A percentile compares a stretch with the other conserved stretches of the same genome.
Conservation (phyloP, 1,140 invertebrate genomes). For the Drosophila pallidifrons region DNA sequence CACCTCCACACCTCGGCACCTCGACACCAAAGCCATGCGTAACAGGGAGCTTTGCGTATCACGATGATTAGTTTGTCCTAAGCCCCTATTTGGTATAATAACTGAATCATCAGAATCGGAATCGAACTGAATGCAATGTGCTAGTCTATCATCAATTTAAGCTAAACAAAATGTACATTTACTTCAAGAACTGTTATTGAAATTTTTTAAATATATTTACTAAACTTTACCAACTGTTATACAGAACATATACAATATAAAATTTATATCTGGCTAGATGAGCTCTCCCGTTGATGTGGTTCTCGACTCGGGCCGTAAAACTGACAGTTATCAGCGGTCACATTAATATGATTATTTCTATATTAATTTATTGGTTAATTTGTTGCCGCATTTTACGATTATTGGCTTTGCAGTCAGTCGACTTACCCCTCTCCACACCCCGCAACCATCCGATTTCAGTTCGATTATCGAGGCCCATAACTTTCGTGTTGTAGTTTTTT, state of each 20-base stretch:
- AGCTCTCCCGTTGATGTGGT: slow-evolving; percentile 8
- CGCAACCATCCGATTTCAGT: background rate
- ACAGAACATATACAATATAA: background rate
- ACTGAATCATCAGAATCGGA: slow-evolving; percentile 8
- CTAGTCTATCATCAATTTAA: too few species aligned
- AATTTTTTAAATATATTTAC: background rate
- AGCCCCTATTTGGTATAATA: background rate
- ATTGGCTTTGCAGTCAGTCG: slow-evolving; percentile 64
- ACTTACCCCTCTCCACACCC: background rate
- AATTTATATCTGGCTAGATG: background rate
- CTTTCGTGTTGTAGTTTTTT: slow-evolving; percentile 40
- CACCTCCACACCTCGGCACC: background rate
- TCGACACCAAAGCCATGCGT: background rate
- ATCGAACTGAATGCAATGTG: background rate
- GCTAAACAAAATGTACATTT: background rate
- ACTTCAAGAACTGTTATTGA: background rate
- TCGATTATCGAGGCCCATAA: slow-evolving; percentile 73
- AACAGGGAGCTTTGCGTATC: slow-evolving; percentile 18
- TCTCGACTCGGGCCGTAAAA: slow-evolving; percentile 21
- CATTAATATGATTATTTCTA: slow-evolving; percentile 82
- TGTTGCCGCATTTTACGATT: slow-evolving; percentile 78
- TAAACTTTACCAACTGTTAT: background rate
- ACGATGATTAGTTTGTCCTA: slow-evolving; percentile 7
- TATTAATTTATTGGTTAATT: slow-evolving; percentile 84
- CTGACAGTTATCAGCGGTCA: slow-evolving; percentile 74